phyloP scores from a whole-genome alignment of 1,140 invertebrate genomes.

The Orchesella cincta region DNA sequence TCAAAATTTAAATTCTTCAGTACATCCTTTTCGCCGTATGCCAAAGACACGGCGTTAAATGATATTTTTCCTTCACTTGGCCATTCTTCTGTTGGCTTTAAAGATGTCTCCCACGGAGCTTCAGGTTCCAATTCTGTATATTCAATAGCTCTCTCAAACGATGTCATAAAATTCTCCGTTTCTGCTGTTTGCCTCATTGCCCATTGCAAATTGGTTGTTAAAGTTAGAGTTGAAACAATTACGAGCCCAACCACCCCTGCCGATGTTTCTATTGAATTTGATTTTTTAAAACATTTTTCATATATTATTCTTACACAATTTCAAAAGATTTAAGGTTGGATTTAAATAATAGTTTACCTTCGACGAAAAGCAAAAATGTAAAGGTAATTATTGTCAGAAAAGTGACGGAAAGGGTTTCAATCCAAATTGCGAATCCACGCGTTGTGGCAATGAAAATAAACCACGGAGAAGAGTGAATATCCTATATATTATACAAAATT shows the following conservation, averaged over 20 bases:
- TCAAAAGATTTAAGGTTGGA: no score
- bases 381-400: conserved; percentile 16
- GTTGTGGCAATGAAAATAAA: conserved; percentile 65
- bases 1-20: conserved; percentile 62
- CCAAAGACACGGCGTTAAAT: conserved; percentile 67
- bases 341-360: background rate
- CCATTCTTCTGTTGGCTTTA: conserved; percentile 54
- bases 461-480: conserved; percentile 69
- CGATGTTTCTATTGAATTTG: background rate
- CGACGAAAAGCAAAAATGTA: conserved; percentile 20
- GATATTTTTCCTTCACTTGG: conserved; percentile 58
- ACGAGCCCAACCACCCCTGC: conserved; percentile 23
- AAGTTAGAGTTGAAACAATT: conserved; percentile 3
- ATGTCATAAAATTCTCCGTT: conserved; percentile 15
- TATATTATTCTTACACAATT: background rate
- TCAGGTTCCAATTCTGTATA: conserved; percentile 73
- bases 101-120: conserved; percentile 50
- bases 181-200: conserved; percentile 55
- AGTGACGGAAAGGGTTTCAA: conserved; percentile 35
- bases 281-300: background rate
- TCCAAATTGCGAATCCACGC: conserved; percentile 47
- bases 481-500: conserved; percentile 17
- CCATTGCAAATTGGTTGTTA: conserved; percentile 42
- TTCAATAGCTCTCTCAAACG: conserved; percentile 59
- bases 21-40: conserved; percentile 67